Base-by-base conservation (phyloP, 2,888 invertebrate genomes). In the Stictocephala bisonia region DNA sequence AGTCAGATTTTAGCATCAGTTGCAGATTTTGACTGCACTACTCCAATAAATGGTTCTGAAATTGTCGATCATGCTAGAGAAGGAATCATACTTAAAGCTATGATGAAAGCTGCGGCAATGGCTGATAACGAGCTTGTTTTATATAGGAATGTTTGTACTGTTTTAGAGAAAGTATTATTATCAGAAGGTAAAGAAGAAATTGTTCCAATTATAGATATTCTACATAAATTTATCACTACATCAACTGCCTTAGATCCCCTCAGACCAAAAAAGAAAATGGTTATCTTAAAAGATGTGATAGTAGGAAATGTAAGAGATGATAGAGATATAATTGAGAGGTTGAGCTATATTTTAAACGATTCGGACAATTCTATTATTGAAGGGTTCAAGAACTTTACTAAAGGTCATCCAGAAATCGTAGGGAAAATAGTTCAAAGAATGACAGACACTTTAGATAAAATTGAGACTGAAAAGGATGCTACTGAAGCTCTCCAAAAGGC, bases 311-410 rank as follows among this genome's bases (percentile, higher is more conserved):
- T 87, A 73, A 85, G 86, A 29, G 86, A 86, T 15, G 85, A 87
- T 80, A 86, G 88, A 74, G 87, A 89, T 15, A 86, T 91, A 0
- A 85, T 90, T 66, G 89, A 91, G 73, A 88, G 89, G 80, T 84
- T 92, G 22, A 86, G 88, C 20, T 86, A 89, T 77, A 88, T 91
- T 72, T 84, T 92, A 58, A 88, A 88, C 75, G 90, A 90, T 79
- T 85, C 90, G 75, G 78, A 78, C 56, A 74, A 74, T 22, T 74
- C 77, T 0, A 86, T 91, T 9, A 88, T 88, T 0, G 86, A 88
- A 7, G 90, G 90, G 0, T 91, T 92, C 77, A 88, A 88, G 82
- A 90, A 90, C 77, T 86, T 92, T 74, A 87, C 89, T 0, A 87
- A 86, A 79, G 87, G 86, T 76, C 88, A 90, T 79, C 86, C 89